Conservation (phyloP, 2,113 vertebrate species). For the Geococcyx californianus region DNA sequence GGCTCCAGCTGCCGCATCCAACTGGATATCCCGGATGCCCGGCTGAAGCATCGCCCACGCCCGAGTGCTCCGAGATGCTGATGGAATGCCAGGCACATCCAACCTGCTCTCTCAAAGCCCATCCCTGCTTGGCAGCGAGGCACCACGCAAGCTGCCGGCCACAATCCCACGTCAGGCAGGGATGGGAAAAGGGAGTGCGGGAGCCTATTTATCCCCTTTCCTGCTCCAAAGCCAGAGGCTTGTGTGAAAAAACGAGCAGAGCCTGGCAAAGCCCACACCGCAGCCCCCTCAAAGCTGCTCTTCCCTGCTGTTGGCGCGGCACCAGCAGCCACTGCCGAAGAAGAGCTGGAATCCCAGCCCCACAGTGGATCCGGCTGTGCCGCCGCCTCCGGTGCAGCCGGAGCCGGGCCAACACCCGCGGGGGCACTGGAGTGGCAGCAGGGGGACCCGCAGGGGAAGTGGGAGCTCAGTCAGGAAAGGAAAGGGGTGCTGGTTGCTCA, state of each 20-base stretch:
- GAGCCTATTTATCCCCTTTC: not conserved
- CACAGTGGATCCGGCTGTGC: not conserved
- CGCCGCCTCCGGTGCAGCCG: not conserved
- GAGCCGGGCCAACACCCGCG: not conserved
- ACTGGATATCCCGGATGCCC: too few relatives aligned
- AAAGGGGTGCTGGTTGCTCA: too few relatives aligned
- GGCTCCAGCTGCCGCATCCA: too few relatives aligned
- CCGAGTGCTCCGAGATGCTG: not conserved
- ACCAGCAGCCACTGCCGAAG: not conserved
- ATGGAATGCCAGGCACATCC: not conserved
- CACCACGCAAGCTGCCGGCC: not conserved
- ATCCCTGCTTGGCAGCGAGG: not conserved
- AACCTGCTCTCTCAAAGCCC: too few relatives aligned
- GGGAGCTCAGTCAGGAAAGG: too few relatives aligned
- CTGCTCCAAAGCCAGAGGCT: too few relatives aligned
- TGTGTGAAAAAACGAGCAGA: too few relatives aligned
- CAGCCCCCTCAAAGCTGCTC: too few relatives aligned
- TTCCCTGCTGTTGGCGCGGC: not conserved
- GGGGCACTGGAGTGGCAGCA: too few relatives aligned
- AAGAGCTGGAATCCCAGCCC: not conserved
- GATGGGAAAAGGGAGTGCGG: too few relatives aligned
- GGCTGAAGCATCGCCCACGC: not conserved
- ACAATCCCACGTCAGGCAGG: not conserved
- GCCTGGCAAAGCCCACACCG: too few relatives aligned
- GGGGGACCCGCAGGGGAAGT: not conserved